A percentile compares a stretch with the other conserved stretches of the same genome.
phyloP scores from a whole-genome alignment of 2,888 invertebrate genomes.

The Neoaliturus tenellus region DNA sequence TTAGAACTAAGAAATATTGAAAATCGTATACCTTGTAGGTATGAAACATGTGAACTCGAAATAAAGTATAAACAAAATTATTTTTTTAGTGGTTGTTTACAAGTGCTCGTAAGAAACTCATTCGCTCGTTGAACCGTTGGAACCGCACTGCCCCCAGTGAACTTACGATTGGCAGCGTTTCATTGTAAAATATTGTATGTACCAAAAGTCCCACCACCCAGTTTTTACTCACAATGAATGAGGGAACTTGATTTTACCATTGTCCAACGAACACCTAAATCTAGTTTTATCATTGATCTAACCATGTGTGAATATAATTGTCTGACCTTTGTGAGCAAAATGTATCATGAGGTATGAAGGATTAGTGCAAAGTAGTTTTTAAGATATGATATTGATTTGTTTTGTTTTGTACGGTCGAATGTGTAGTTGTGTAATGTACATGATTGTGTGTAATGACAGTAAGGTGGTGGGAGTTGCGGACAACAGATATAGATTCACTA shows the following conservation, averaged over 20 bases:
- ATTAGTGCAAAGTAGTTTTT: no score
- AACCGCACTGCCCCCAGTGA: conserved; percentile 15
- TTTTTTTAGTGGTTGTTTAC: conserved; percentile 24
- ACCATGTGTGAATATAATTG: no score
- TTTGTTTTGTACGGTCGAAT: no score
- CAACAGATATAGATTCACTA: background rate
- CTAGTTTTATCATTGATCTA: no score
- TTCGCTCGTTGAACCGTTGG: conserved; percentile 32
- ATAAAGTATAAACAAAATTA: background rate
- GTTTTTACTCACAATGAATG: no score
- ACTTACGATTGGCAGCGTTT: background rate
- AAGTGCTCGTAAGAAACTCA: conserved; percentile 17
- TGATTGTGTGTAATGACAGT: no score
- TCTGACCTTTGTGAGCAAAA: no score
- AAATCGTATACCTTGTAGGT: conserved; percentile 32
- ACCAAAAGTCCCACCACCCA: no score
- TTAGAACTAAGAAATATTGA: conserved; percentile 48
- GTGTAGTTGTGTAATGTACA: no score
- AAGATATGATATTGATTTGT: no score
- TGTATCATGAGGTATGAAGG: no score
- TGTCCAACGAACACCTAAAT: background rate
- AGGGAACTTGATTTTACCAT: background rate
- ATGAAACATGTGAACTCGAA: background rate
- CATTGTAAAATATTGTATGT: background rate
- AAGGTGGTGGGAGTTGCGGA: no score